phyloP scores from a whole-genome alignment of 64 coral and sea anemone genomes.

The Dendrophyllia cribrosa region DNA sequence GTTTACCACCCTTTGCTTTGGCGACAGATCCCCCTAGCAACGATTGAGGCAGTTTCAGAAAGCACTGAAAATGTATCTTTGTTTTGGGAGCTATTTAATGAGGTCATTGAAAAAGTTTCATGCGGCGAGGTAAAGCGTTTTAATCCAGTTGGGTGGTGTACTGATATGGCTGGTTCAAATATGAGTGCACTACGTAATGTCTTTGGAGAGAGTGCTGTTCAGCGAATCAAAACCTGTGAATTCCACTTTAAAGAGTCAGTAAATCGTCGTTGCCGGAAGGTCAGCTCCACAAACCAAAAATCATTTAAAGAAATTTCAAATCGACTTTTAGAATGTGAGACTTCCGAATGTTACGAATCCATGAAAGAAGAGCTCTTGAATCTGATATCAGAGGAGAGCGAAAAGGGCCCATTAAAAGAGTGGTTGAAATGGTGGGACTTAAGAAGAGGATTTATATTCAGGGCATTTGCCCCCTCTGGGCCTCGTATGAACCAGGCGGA shows the following conservation, averaged over 20 bases:
- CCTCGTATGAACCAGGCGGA: constrained; percentile 40
- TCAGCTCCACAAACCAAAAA: not conserved
- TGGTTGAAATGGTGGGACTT: constrained; percentile 47
- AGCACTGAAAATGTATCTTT: constrained; percentile 29
- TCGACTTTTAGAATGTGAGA: constrained; percentile 48
- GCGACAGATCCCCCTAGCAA: constrained; percentile 57
- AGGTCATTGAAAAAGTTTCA: constrained; percentile 39
- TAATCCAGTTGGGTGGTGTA: constrained; percentile 50
- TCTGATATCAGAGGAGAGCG: not conserved
- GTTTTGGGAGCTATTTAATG: constrained; percentile 68
- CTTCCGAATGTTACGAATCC: constrained; percentile 15
- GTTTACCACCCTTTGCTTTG: constrained; percentile 67
- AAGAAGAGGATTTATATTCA: constrained; percentile 12
- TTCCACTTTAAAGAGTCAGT: constrained; percentile 49
- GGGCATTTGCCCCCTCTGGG: constrained; percentile 34
- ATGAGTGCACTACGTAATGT: constrained; percentile 31
- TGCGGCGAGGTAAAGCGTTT: not conserved
- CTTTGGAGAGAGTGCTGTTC: constrained; percentile 18
- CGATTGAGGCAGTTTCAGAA: constrained; percentile 56
- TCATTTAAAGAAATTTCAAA: constrained; percentile 25
- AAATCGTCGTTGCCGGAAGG: constrained; percentile 6
- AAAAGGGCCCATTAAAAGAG: not conserved
- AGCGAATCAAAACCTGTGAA: constrained; percentile 65
- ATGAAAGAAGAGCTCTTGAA: constrained; percentile 10
- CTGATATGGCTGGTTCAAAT: constrained; percentile 47